Evolutionary conservation across 1,140 invertebrate species (phyloP), one percentile per base, ranked within the genome.

Genomic region (Eupristina koningsbergeri): DNA sequence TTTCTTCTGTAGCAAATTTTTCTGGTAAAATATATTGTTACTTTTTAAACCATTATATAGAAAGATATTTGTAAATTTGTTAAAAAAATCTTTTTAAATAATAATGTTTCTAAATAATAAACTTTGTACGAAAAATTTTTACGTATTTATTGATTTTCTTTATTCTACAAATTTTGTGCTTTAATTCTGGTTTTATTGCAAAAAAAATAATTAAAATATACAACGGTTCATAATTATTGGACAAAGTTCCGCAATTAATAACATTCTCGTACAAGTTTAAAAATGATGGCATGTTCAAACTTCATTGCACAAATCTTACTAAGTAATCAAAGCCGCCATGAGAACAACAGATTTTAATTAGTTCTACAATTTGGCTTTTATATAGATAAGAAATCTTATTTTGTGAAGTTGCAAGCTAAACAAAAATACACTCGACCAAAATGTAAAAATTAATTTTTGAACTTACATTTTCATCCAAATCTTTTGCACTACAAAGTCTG

Each of bases 341-440:
- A 47, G 9, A 26, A 39, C 61, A 47, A 79, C n/a, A 39, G 34
- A n/a, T 3, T 26, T 41, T n/a, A 47, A 79, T 79, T 79, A 79
- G 76, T 9, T 15, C 53, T n/a, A 13, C 11, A 3, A 31, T n/a
- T 19, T 36, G 39, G 13, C 26, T 64, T 39, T 58, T 41, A 64
- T 39, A 61, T 39, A 79, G n/a, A 64, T 79, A 31, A 13, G 17
- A 29, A 63, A 79, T 26, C 39, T 36, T 47, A n/a, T 79, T 79
- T 67, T n/a, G 73, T n/a, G 71, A 9, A n/a, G 29, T 31, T n/a
- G 41, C 45, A 22, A 34, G 61, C 31, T 64, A 8, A 34, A 11
- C 29, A 31, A 64, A 64, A 34, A 8, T 64, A 11, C 29, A 34
- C 8, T 29, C n/a, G 34, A 31, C 34, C 29, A 31, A 34, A 31